Conservation (phyloP, 92 coral and sea anemone genomes). For the Chrysogorgia sp. region DNA sequence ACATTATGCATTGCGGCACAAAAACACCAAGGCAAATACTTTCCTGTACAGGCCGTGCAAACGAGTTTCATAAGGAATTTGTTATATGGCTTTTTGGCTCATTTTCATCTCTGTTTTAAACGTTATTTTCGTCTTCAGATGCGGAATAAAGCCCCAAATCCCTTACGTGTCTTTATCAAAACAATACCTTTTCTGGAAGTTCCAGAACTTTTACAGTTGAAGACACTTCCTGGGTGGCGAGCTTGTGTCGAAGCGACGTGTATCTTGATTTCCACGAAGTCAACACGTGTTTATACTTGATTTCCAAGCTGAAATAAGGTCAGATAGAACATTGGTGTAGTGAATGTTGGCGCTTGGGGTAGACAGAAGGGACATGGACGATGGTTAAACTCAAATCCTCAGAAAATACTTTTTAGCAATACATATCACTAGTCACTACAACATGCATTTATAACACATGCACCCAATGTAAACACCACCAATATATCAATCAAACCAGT, state of each 20-base stretch:
- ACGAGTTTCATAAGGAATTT: no score
- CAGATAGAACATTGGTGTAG: neutral
- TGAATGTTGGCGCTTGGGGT: neutral
- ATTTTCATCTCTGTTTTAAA: neutral
- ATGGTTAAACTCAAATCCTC: neutral
- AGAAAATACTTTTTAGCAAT: no score
- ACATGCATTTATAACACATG: no score
- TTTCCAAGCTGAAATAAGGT: slow-evolving; percentile 69
- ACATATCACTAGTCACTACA: no score
- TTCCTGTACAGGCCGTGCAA: no score
- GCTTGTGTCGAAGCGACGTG: slow-evolving; percentile 83
- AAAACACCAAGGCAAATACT: no score
- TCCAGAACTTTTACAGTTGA: slow-evolving; percentile 88
- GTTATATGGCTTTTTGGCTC: no score
- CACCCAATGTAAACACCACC: no score
- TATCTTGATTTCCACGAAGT: slow-evolving; percentile 93
- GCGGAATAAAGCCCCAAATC: neutral
- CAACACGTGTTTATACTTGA: slow-evolving; percentile 89
- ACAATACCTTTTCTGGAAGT: slow-evolving; percentile 81
- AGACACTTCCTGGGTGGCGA: slow-evolving; percentile 86
- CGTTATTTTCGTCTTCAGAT: neutral
- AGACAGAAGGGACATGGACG: no score
- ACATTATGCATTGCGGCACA: no score
- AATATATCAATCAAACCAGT: no score
- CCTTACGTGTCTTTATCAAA: no score